phyloP scores from a whole-genome alignment of 2,888 invertebrate species.

The Aricia artaxerxes region DNA sequence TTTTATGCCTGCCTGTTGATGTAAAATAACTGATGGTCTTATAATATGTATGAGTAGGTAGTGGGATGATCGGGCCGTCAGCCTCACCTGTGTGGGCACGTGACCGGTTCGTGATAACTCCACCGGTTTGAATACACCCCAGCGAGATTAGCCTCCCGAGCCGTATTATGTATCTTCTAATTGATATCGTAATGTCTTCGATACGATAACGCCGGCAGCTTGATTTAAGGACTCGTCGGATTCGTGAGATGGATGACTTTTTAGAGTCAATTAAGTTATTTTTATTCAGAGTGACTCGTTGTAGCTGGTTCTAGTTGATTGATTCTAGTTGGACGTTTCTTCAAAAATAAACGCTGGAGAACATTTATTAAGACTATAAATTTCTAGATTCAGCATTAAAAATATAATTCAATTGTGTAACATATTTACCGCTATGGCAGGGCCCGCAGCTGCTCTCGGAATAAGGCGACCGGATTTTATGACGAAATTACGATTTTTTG shows the following conservation, averaged over 20 bases:
- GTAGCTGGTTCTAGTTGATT: too few relatives aligned
- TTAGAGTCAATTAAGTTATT: neutral
- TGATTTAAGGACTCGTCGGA: neutral
- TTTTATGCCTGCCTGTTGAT: too few relatives aligned
- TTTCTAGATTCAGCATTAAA: too few relatives aligned
- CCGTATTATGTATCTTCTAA: neutral
- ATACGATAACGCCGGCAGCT: neutral
- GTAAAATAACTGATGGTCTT: neutral
- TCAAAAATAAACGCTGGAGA: neutral
- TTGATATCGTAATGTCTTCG: neutral
- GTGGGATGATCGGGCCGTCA: neutral
- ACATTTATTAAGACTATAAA: too few relatives aligned
- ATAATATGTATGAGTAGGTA: too few relatives aligned
- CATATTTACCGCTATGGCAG: neutral
- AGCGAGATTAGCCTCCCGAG: neutral
- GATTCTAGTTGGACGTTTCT: neutral
- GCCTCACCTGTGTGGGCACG: conserved; percentile 9
- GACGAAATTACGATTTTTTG: conserved; percentile 16
- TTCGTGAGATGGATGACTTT: neutral
- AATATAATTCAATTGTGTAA: neutral
- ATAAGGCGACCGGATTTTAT: conserved; percentile 23
- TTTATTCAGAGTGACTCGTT: too few relatives aligned
- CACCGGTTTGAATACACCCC: neutral
- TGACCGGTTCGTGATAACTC: conserved; percentile 10
- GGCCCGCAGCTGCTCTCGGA: neutral